These are phyloP conservation scores for Procavia capensis DNA, from an alignment of 2,113 vertebrate species.

Conservation along the genomic window DNA sequence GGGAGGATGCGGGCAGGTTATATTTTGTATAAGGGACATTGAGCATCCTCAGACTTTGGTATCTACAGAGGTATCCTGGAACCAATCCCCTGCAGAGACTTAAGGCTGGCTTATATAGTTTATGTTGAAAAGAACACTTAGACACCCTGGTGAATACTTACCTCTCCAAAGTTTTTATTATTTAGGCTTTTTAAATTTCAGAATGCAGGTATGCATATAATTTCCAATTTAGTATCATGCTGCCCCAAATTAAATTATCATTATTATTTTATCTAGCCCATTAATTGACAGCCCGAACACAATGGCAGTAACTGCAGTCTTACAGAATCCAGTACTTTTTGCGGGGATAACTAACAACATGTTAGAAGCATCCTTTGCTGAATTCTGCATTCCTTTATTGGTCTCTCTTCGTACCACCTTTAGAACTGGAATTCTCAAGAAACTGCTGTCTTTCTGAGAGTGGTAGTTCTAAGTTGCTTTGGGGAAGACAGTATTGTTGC, in stretches of 20 bases:
- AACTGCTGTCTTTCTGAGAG: neutral
- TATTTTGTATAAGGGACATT: too few species aligned
- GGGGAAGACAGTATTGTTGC: neutral
- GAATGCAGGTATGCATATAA: neutral
- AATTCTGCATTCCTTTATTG: neutral
- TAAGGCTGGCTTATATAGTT: neutral
- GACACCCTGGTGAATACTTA: neutral
- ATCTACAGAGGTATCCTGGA: too few species aligned
- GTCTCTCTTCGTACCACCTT: neutral
- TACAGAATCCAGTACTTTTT: neutral
- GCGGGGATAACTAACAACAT: neutral
- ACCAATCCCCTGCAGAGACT: too few species aligned
- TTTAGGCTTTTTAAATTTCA: constrained; percentile 1
- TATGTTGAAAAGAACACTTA: neutral
- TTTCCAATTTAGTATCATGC: constrained; percentile 7
- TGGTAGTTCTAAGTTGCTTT: constrained; percentile 3
- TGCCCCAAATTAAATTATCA: neutral
- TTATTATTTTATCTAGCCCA: constrained; percentile 1
- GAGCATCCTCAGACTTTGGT: too few species aligned
- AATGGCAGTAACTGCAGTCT: neutral
- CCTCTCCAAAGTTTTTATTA: neutral
- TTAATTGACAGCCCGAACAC: neutral
- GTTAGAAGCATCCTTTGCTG: neutral
- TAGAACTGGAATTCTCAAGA: neutral
- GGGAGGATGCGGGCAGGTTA: too few species aligned